A percentile compares a stretch with the other conserved stretches of the same genome.
These are phyloP conservation scores for Oscheius sp. DNA, from an alignment of 2,888 invertebrate genomes.

Conservation along the genomic window DNA sequence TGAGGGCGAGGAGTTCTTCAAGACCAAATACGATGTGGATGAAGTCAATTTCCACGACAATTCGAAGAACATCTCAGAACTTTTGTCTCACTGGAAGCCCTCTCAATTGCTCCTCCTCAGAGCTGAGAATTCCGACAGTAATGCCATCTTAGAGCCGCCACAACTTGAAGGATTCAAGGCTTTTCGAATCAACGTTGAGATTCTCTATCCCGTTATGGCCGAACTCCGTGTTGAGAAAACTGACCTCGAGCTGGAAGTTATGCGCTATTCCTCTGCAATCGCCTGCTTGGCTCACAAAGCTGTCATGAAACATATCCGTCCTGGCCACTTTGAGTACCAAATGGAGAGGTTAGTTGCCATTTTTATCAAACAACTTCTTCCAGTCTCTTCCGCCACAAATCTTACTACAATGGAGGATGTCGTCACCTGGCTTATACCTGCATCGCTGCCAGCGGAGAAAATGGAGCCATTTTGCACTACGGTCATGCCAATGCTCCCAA, in stretches of 20 bases:
- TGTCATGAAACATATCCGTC: constrained; percentile 81
- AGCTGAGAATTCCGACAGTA: constrained; percentile 90
- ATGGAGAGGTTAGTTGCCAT: constrained; percentile 71
- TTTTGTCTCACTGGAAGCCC: background rate
- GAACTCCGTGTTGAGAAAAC: constrained; percentile 79
- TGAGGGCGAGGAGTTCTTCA: constrained; percentile 75
- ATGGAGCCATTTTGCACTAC: constrained; percentile 89
- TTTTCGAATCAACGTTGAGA: constrained; percentile 80
- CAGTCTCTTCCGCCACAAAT: constrained; percentile 78
- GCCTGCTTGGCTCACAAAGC: constrained; percentile 94
- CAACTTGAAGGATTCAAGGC: constrained; percentile 85
- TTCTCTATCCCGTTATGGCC: constrained; percentile 83
- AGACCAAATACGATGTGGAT: constrained; percentile 83
- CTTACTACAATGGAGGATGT: constrained; percentile 88
- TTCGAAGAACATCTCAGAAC: constrained; percentile 71
- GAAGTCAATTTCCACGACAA: constrained; percentile 76
- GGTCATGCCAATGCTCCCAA: constrained; percentile 98
- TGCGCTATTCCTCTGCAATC: constrained; percentile 85
- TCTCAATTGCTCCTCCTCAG: constrained; percentile 78
- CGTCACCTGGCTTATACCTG: constrained; percentile 89
- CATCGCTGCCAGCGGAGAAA: constrained; percentile 88
- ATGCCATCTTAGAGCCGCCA: constrained; percentile 81
- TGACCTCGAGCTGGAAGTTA: constrained; percentile 81
- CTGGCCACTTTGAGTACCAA: constrained; percentile 76
- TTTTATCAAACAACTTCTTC: too few species aligned